Percentiles rank a stretch among this genome's conserved stretches.
Evolutionary conservation across 1,140 invertebrate genomes (phyloP).

Genomic region (Drosophila gunungcola): DNA sequence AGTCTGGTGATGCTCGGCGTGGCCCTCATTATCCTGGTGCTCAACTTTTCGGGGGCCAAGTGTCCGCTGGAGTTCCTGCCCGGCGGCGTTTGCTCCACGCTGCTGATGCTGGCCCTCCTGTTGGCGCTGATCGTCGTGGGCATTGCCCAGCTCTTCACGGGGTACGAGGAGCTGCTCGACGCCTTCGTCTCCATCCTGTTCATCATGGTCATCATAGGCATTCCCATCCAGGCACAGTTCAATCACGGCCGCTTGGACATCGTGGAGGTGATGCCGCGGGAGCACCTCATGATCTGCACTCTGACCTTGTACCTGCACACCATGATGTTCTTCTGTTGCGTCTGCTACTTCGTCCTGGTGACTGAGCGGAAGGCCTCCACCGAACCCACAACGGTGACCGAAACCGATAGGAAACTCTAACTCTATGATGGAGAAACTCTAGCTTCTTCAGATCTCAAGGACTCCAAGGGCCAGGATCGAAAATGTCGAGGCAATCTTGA

Average conservation of each 20-base stretch:
- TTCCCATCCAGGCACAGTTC: conserved; percentile 50
- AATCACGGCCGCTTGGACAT: conserved; percentile 24
- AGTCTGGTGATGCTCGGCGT: neutral
- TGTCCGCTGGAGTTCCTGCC: conserved; percentile 39
- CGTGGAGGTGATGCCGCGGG: conserved; percentile 13
- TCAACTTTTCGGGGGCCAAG: conserved; percentile 42
- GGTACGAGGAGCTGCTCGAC: conserved; percentile 1
- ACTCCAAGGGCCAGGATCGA: neutral
- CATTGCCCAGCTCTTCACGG: conserved; percentile 5
- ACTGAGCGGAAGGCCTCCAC: neutral
- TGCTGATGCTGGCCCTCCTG: conserved; percentile 20
- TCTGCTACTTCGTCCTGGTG: conserved; percentile 26
- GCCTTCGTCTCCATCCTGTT: conserved; percentile 30
- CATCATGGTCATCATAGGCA: conserved; percentile 38
- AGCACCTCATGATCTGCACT: conserved; percentile 29
- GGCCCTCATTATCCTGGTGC: conserved; percentile 1
- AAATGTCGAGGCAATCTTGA: neutral
- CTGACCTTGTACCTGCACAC: conserved; percentile 33
- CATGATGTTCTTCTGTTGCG: conserved; percentile 38
- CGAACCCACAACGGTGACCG: neutral
- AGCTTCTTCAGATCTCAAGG: neutral
- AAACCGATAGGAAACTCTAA: neutral
- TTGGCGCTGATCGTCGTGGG: conserved; percentile 3
- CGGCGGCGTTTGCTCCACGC: conserved; percentile 32
- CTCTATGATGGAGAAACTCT: neutral